Percentiles rank a stretch among this genome's conserved stretches.
Evolutionary conservation across 2,113 vertebrate genomes (phyloP).

Genomic region (Channa argus): DNA sequence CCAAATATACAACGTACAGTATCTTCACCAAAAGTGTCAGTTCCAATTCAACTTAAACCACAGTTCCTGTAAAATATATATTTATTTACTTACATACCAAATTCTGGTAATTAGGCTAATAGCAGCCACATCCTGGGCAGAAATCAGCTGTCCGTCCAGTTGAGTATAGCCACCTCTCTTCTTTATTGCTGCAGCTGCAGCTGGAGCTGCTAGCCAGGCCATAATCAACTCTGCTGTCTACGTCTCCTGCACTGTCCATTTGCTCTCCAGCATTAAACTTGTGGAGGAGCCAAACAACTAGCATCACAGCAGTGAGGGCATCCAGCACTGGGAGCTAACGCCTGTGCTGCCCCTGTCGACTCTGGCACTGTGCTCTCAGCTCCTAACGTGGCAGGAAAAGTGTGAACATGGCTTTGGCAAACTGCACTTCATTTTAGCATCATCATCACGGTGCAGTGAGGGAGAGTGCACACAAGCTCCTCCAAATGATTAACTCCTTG

Average conservation of each 20-base stretch:
- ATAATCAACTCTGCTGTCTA: conserved; percentile 70
- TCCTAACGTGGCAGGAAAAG: conserved; percentile 69
- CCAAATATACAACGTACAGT: conserved; percentile 70
- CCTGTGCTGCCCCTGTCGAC: conserved; percentile 59
- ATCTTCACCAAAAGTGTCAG: conserved; percentile 64
- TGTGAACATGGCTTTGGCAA: conserved; percentile 72
- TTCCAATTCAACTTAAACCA: conserved; percentile 58
- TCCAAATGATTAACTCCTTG: conserved; percentile 48
- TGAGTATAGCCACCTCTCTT: conserved; percentile 68
- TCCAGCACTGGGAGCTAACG: conserved; percentile 54
- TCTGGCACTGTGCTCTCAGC: conserved; percentile 38
- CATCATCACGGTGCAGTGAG: conserved; percentile 49
- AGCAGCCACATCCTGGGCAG: conserved; percentile 53
- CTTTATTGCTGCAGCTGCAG: conserved; percentile 74
- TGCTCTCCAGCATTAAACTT: conserved; percentile 48
- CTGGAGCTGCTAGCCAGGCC: conserved; percentile 64
- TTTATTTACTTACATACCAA: conserved; percentile 28
- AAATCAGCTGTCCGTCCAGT: conserved; percentile 38
- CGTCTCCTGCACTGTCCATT: conserved; percentile 62
- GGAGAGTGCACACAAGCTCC: conserved; percentile 50
- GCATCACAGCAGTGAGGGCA: conserved; percentile 56
- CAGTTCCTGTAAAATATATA: conserved; percentile 47
- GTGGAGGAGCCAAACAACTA: conserved; percentile 58
- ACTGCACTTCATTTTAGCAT: conserved; percentile 35
- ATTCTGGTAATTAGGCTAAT: conserved; percentile 52